These are phyloP conservation scores for Chiloscyllium plagiosum DNA, from an alignment of 2,113 vertebrate genomes.

Conservation along the genomic window DNA sequence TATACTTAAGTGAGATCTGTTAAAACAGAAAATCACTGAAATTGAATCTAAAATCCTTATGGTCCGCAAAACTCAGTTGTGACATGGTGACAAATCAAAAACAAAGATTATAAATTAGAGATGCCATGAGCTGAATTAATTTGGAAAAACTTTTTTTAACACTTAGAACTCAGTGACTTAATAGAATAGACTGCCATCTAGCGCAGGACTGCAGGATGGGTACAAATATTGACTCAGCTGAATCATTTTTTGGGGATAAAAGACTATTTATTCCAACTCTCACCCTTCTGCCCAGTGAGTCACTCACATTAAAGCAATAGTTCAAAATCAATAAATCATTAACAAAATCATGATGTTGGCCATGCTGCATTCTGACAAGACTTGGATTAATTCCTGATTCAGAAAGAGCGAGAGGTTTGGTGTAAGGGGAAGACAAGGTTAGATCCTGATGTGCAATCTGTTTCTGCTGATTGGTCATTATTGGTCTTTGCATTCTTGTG, in stretches of 20 bases:
- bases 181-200: conserved; percentile 26
- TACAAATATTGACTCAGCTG: conserved; percentile 8
- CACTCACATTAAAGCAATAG: conserved; percentile 7
- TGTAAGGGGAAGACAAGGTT: background rate
- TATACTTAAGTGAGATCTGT: background rate
- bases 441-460: background rate
- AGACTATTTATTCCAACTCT: conserved; percentile 24
- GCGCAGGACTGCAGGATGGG: background rate
- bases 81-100: background rate
- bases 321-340: conserved; percentile 13
- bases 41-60: background rate
- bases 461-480: background rate
- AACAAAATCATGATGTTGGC: background rate
- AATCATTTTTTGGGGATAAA: conserved; percentile 20
- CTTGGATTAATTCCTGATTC: conserved; percentile 14
- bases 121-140: background rate
- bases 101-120: background rate
- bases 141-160: background rate
- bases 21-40: background rate
- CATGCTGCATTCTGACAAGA: background rate
- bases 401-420: background rate
- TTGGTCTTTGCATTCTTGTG: background rate
- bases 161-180: background rate
- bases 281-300: background rate
- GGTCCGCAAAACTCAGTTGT: background rate